These are phyloP conservation scores for Callimorpha dominula DNA, from an alignment of 2,888 invertebrate genomes.

Conservation along the genomic window DNA sequence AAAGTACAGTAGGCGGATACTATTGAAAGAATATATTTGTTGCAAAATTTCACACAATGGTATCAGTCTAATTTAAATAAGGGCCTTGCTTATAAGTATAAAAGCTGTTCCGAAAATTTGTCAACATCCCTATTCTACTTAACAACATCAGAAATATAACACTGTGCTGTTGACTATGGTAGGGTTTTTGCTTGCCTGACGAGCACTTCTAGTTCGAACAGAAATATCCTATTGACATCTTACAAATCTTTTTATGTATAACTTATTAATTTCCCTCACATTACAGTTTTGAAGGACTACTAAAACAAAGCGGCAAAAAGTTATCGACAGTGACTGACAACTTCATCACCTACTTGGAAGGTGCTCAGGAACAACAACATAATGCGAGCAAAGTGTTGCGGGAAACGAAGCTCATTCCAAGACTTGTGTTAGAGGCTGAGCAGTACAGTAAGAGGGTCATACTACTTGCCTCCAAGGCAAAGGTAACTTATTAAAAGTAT, in stretches of 20 bases:
- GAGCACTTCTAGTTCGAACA: background rate
- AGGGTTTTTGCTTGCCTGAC: background rate
- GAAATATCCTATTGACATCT: background rate
- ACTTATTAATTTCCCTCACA: background rate
- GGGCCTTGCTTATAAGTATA: no score
- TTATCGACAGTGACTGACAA: conserved; percentile 85
- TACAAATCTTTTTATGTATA: no score
- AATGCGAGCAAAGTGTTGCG: conserved; percentile 82
- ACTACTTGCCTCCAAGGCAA: conserved; percentile 87
- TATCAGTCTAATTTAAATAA: no score
- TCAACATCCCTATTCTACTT: no score
- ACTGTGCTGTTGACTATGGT: no score
- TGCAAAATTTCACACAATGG: no score
- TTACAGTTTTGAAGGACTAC: conserved; percentile 83
- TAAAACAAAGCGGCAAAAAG: conserved; percentile 87
- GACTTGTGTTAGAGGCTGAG: conserved; percentile 89
- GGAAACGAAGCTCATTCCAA: conserved; percentile 88
- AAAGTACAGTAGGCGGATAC: no score
- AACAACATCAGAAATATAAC: no score
- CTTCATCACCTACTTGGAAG: conserved; percentile 87
- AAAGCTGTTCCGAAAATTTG: no score
- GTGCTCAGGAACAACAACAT: conserved; percentile 70
- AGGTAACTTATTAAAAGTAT: conserved; percentile 65
- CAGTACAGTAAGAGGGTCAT: conserved; percentile 87
- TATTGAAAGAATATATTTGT: no score